Evolutionary conservation across 64 coral and sea anemone species (phyloP).

Genomic region (Anthopleura sola): DNA sequence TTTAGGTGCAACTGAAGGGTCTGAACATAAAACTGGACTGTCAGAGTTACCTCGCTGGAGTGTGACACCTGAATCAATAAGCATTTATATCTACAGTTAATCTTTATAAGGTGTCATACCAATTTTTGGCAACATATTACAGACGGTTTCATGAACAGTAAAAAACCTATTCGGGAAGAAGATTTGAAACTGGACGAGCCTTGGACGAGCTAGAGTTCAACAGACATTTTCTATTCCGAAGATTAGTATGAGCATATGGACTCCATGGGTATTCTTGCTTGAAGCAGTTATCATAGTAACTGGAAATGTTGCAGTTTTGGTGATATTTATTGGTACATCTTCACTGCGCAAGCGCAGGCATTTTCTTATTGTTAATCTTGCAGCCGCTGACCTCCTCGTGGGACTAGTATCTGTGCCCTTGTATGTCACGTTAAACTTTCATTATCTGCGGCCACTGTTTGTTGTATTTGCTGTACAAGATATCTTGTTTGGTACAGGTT

Average conservation of each 20-base stretch:
- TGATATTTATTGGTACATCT: background rate
- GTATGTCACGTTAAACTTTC: background rate
- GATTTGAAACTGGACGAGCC: background rate
- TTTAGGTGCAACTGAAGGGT: too few relatives aligned
- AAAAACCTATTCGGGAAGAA: background rate
- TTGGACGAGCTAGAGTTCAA: background rate
- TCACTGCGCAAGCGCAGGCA: slow-evolving; percentile 3
- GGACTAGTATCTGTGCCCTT: background rate
- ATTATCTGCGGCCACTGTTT: background rate
- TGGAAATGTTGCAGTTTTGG: background rate
- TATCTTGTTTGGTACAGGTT: background rate
- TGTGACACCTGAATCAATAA: too few relatives aligned
- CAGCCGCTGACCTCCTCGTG: slow-evolving; percentile 16
- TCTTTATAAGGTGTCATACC: too few relatives aligned
- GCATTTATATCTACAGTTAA: too few relatives aligned
- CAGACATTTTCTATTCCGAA: background rate
- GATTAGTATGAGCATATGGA: background rate
- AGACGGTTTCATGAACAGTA: too few relatives aligned
- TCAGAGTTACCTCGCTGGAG: too few relatives aligned
- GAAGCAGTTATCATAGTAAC: slow-evolving; percentile 26
- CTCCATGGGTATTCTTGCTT: background rate
- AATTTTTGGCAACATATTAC: too few relatives aligned
- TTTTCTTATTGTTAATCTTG: slow-evolving; percentile 20
- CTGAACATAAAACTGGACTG: too few relatives aligned
- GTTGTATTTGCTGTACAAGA: background rate